Percentiles rank a stretch among this genome's conserved stretches.
These are phyloP conservation scores for Pyrochroa serraticornis DNA, from an alignment of 2,888 invertebrate species.

Conservation along the genomic window DNA sequence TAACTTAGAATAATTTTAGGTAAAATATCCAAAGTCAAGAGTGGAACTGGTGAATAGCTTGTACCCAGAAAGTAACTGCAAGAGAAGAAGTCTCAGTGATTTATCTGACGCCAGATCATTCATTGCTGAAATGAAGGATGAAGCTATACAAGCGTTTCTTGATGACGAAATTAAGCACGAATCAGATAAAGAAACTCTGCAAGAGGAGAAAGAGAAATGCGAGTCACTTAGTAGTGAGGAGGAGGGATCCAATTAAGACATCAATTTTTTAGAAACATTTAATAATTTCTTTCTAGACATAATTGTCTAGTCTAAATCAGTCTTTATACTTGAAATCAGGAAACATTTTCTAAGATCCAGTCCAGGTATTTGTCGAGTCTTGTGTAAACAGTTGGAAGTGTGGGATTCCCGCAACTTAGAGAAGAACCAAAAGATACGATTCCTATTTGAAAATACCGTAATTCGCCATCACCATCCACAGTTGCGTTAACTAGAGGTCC, in stretches of 20 bases:
- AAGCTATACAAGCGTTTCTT: conserved; percentile 54
- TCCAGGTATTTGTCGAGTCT: conserved; percentile 66
- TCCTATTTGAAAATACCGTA: conserved; percentile 64
- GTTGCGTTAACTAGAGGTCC: conserved; percentile 67
- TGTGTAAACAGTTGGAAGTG: conserved; percentile 75
- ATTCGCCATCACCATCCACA: conserved; percentile 49
- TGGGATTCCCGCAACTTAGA: conserved; percentile 59
- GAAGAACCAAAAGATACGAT: conserved; percentile 61
- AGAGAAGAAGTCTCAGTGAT: conserved; percentile 38
- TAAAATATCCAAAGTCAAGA: conserved; percentile 49
- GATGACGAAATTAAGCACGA: conserved; percentile 51
- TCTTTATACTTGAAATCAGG: conserved; percentile 7
- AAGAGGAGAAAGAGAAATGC: conserved; percentile 43
- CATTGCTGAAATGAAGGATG: conserved; percentile 58
- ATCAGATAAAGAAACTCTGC: conserved; percentile 32
- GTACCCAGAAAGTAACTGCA: conserved; percentile 43
- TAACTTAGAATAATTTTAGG: conserved; percentile 33
- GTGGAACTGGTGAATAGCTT: conserved; percentile 47
- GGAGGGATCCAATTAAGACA: conserved; percentile 1
- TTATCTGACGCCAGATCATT: conserved; percentile 52
- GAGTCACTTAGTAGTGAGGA: conserved; percentile 36
- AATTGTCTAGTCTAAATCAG: conserved; percentile 5
- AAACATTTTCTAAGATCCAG: conserved; percentile 67
- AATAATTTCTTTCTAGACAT: not conserved
- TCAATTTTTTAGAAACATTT: not conserved